phyloP scores from a whole-genome alignment of 2,113 vertebrate species.

The Ictalurus furcatus region DNA sequence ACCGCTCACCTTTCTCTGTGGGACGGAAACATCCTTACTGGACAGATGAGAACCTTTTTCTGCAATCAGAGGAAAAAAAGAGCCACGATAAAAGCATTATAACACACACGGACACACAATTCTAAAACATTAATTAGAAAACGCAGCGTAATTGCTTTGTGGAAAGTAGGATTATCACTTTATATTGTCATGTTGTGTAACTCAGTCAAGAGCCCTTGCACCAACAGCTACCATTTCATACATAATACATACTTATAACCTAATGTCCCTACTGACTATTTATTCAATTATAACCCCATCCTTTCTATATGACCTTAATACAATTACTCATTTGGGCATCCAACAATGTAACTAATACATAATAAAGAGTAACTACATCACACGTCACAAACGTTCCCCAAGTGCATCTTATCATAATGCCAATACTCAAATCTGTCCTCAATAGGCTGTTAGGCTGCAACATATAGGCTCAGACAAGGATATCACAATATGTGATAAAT shows the following conservation, averaged over 20 bases:
- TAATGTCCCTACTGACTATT: background rate
- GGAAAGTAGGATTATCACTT: background rate
- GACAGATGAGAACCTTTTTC: constrained; percentile 63
- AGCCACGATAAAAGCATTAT: background rate
- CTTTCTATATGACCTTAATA: background rate
- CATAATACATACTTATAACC: background rate
- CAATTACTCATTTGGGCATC: background rate
- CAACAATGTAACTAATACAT: background rate
- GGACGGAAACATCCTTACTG: constrained; percentile 76
- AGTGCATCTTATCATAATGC: background rate
- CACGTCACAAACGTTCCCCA: background rate
- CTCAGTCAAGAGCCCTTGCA: background rate
- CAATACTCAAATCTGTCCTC: background rate
- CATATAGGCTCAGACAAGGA: background rate
- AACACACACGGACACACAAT: background rate
- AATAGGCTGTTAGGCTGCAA: background rate
- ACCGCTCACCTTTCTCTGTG: constrained; percentile 77
- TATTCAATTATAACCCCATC: background rate
- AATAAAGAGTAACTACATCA: background rate
- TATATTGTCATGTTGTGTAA: background rate
- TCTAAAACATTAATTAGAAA: background rate
- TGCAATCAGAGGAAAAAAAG: constrained; percentile 35
- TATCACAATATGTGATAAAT: background rate
- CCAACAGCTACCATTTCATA: background rate
- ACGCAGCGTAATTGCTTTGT: background rate